Evolutionary conservation across 2,888 invertebrate species (phyloP).

Genomic region (Callyntrura sp.): DNA sequence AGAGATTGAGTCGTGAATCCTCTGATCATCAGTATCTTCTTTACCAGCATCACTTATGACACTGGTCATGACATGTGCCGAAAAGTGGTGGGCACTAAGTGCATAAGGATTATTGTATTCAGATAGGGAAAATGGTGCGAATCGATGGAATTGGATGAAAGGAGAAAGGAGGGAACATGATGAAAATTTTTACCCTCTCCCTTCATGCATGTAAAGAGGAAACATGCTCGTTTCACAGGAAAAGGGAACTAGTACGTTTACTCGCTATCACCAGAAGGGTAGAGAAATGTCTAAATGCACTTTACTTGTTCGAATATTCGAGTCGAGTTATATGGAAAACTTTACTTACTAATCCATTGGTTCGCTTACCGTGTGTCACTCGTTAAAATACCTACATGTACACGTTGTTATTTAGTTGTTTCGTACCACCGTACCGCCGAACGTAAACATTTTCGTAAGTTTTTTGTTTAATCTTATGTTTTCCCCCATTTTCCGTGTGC

Average conservation of each 20-base stretch:
- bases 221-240: constrained; percentile 30
- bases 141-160: not conserved
- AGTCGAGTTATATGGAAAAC: not conserved
- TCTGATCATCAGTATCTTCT: constrained; percentile 46
- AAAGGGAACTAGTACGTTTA: not conserved
- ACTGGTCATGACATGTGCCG: constrained; percentile 59
- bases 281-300: not conserved
- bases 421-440: too few species aligned
- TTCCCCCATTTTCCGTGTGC: too few species aligned
- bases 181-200: constrained; percentile 49
- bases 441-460: too few species aligned
- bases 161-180: constrained; percentile 30
- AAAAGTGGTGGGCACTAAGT: constrained; percentile 40
- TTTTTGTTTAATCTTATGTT: too few species aligned
- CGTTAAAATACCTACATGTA: not conserved
- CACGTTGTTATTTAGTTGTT: not conserved
- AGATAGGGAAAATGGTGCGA: constrained; percentile 48
- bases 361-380: not conserved
- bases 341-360: not conserved
- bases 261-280: not conserved
- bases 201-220: constrained; percentile 38
- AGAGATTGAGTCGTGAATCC: constrained; percentile 15
- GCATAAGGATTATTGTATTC: constrained; percentile 56
- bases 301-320: not conserved
- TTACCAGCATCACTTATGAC: constrained; percentile 17